These are phyloP conservation scores for Rhinatrema bivittatum DNA, from an alignment of 2,797 vertebrate genomes.

Conservation along the genomic window DNA sequence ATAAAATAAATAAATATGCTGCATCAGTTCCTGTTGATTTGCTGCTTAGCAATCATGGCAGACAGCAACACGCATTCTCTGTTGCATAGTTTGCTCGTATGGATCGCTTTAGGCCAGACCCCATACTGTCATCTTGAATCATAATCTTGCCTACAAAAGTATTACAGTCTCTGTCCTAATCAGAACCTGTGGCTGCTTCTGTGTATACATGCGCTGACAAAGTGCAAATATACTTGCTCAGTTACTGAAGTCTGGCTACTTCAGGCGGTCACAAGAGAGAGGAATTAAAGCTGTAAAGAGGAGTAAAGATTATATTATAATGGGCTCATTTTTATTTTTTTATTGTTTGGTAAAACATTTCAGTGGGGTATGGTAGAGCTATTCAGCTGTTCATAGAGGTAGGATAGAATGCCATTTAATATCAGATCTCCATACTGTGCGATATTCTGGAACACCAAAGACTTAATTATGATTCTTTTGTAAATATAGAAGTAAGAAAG, in stretches of 20 bases:
- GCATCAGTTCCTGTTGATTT: slow-evolving; percentile 14
- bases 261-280: slow-evolving; percentile 2
- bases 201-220: slow-evolving; percentile 1
- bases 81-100: slow-evolving; percentile 8
- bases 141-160: slow-evolving; percentile 16
- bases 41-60: slow-evolving; percentile 7
- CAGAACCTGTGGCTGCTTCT: slow-evolving; percentile 1
- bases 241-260: slow-evolving; percentile 9
- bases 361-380: no score
- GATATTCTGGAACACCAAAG: no score
- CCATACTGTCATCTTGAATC: slow-evolving; percentile 7
- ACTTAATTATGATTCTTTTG: no score
- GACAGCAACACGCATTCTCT: neutral
- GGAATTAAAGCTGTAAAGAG: neutral
- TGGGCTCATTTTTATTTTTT: neutral
- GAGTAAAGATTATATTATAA: slow-evolving; percentile 1
- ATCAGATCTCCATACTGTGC: no score
- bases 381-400: no score
- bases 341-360: slow-evolving; percentile 2
- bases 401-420: no score
- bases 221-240: slow-evolving; percentile 8
- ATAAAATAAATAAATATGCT: slow-evolving; percentile 6
- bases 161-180: slow-evolving; percentile 4
- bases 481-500: no score
- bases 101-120: neutral